Evolutionary conservation across 2,888 invertebrate species (phyloP).

Genomic region (Tachina fera): DNA sequence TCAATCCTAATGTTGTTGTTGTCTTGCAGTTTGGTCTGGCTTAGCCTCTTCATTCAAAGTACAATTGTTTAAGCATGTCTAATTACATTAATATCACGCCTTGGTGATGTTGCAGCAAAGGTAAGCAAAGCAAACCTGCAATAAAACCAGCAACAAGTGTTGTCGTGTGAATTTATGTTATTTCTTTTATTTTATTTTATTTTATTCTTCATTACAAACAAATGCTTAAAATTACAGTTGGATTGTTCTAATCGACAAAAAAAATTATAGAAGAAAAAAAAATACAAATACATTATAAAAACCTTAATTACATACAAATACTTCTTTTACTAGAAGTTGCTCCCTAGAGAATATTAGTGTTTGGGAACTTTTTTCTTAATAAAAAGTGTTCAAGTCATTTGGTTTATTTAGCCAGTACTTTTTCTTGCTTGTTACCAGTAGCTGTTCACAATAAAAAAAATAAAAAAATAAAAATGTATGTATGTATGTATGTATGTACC

Average conservation of each 20-base stretch:
- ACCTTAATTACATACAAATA: constrained; percentile 66
- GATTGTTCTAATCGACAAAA: constrained; percentile 56
- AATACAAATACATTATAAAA: constrained; percentile 34
- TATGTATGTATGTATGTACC: background rate
- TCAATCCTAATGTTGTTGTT: constrained; percentile 32
- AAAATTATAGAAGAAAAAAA: background rate
- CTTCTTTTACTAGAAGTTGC: constrained; percentile 26
- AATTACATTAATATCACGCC: constrained; percentile 71
- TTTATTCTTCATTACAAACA: constrained; percentile 45
- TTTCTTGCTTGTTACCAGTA: constrained; percentile 28
- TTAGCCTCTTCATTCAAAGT: constrained; percentile 11
- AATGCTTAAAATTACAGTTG: constrained; percentile 66
- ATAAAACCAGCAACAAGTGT: constrained; percentile 63
- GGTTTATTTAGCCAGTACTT: background rate
- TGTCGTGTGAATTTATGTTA: constrained; percentile 65
- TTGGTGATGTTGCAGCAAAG: constrained; percentile 60
- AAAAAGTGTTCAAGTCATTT: constrained; percentile 45
- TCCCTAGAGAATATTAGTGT: constrained; percentile 55
- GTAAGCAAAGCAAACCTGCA: constrained; percentile 27
- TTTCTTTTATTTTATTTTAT: background rate
- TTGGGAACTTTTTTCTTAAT: constrained; percentile 37
- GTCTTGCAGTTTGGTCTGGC: constrained; percentile 4
- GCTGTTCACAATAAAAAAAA: background rate
- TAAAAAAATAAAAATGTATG: too few species aligned
- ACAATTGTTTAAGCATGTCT: constrained; percentile 67